Evolutionary conservation across 35 echinoderm and acorn worm genomes (phyloP).

Genomic region (Anneissia japonica): DNA sequence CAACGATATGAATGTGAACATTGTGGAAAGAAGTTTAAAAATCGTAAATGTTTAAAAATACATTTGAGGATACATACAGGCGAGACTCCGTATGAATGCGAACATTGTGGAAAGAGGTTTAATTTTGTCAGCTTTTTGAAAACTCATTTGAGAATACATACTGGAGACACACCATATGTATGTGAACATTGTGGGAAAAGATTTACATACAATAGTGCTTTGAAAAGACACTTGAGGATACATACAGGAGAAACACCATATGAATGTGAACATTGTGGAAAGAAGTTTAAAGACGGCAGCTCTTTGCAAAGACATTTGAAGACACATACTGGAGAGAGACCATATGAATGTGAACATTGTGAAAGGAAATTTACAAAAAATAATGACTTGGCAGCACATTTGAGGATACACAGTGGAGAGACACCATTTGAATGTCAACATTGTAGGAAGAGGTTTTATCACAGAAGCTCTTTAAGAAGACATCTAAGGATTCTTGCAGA

Average conservation of each 20-base stretch:
- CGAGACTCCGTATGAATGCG: not conserved
- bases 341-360: not conserved
- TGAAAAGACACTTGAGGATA: not conserved
- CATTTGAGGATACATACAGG: not conserved
- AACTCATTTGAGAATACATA: not conserved
- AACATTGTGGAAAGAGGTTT: not conserved
- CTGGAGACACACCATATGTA: not conserved
- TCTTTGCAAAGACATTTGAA: not conserved
- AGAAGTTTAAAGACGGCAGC: not conserved
- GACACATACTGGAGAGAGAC: not conserved
- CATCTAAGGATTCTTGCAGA: not conserved
- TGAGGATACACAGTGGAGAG: not conserved
- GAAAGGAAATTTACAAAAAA: not conserved
- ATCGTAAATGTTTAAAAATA: not conserved
- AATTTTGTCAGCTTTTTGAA: no score
- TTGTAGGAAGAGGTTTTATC: not conserved
- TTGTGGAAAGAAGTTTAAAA: not conserved
- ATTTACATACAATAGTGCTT: not conserved
- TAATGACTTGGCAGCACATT: not conserved
- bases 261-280: not conserved
- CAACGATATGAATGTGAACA: not conserved
- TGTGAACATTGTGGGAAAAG: not conserved
- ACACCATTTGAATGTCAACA: not conserved
- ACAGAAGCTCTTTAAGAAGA: not conserved
- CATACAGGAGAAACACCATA: not conserved